Conservation (phyloP, 92 coral and sea anemone genomes). For the Epizoanthus scotinus region DNA sequence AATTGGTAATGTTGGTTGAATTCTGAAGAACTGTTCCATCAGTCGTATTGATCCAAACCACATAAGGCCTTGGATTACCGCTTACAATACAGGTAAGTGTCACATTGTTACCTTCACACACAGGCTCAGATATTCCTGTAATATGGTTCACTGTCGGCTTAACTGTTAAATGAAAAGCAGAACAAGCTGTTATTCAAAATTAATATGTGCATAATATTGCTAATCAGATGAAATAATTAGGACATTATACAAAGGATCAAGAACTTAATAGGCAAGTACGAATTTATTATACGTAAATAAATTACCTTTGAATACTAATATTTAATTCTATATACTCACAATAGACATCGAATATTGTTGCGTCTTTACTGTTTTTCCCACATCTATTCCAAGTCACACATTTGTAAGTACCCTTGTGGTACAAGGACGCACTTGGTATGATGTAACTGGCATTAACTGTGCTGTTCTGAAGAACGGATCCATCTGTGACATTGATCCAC, state of each 20-base stretch:
- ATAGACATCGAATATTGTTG: background rate
- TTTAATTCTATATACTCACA: background rate
- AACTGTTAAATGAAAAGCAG: background rate
- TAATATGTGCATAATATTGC: background rate
- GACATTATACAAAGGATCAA: too few relatives aligned
- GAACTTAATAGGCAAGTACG: background rate
- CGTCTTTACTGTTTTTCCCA: conserved; percentile 14
- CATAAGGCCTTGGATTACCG: conserved; percentile 13
- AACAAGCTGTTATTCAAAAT: background rate
- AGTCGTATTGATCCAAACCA: background rate
- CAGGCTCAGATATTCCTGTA: background rate
- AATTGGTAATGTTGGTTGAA: background rate
- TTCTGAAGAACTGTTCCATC: background rate
- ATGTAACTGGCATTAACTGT: too few relatives aligned
- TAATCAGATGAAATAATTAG: background rate
- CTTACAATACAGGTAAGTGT: background rate
- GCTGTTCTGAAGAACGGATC: too few relatives aligned
- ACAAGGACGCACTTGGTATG: too few relatives aligned
- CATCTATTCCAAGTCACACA: background rate
- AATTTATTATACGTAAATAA: too few relatives aligned
- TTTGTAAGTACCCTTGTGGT: too few relatives aligned
- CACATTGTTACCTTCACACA: conserved; percentile 4
- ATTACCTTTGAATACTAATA: too few relatives aligned
- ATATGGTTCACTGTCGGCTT: conserved; percentile 1
- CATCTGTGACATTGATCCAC: too few relatives aligned